These are phyloP conservation scores for Nixonia krombeini DNA, from an alignment of 1,140 invertebrate genomes.

Conservation along the genomic window DNA sequence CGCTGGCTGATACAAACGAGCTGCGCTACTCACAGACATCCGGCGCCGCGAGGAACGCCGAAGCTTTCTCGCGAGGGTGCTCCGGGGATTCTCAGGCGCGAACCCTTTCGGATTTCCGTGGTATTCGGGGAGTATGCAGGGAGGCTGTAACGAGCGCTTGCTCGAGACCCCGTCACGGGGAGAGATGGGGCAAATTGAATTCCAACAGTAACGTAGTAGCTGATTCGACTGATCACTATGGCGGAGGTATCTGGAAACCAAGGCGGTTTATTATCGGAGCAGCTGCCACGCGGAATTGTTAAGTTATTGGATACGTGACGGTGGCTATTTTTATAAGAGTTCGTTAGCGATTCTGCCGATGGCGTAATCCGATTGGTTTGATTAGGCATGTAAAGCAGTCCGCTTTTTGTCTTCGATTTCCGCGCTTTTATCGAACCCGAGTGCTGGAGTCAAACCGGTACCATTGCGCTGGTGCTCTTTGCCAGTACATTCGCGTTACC, in stretches of 20 bases:
- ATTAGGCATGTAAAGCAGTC: no score
- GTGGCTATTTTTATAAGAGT: background rate
- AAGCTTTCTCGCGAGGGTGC: background rate
- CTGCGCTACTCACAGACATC: background rate
- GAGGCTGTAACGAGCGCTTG: conserved; percentile 38
- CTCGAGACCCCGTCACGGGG: conserved; percentile 26
- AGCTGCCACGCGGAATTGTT: conserved; percentile 26
- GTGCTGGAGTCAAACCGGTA: no score
- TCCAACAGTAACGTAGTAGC: conserved; percentile 45
- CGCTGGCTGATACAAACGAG: conserved; percentile 39
- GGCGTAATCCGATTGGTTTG: no score
- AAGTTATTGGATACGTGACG: conserved; percentile 44
- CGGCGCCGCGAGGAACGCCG: conserved; percentile 4
- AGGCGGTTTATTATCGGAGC: conserved; percentile 40
- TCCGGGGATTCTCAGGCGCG: background rate
- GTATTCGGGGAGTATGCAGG: conserved; percentile 2
- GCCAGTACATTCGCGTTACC: background rate
- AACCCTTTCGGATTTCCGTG: conserved; percentile 2
- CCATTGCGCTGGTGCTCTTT: background rate
- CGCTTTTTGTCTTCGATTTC: background rate
- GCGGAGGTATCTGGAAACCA: conserved; percentile 1
- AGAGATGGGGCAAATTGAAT: conserved; percentile 56
- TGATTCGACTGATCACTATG: conserved; percentile 51
- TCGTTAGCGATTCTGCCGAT: conserved; percentile 19
- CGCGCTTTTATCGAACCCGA: background rate